A percentile compares a stretch with the other conserved stretches of the same genome.
Evolutionary conservation across 2,113 vertebrate genomes (phyloP).

Genomic region (Notarius quadriscutis): DNA sequence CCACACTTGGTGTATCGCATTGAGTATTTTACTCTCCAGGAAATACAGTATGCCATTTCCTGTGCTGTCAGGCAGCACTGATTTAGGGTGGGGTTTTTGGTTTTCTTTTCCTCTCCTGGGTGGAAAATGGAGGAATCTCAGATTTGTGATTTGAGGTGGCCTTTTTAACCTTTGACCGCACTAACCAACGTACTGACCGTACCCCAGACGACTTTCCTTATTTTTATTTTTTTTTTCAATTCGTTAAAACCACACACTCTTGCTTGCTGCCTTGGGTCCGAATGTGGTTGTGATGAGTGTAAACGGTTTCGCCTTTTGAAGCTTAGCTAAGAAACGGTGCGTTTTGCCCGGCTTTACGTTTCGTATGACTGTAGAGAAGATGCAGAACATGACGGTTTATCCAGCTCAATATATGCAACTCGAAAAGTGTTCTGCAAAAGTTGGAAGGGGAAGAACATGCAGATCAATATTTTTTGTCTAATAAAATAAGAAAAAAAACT

Average conservation of each 20-base stretch:
- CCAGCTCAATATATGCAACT: not conserved
- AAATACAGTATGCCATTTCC: conserved; percentile 16
- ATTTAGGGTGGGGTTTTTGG: not conserved
- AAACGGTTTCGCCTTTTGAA: too few species aligned
- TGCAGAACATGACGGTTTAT: not conserved
- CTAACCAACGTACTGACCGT: too few species aligned
- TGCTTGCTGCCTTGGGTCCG: not conserved
- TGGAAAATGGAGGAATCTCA: not conserved
- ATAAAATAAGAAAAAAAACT: not conserved
- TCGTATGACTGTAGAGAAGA: not conserved
- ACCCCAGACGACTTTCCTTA: too few species aligned
- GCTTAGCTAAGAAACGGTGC: not conserved
- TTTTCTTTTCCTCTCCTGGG: conserved; percentile 32
- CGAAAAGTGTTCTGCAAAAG: not conserved
- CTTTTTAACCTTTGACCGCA: conserved; percentile 23
- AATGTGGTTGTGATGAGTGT: not conserved
- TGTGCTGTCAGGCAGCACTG: not conserved
- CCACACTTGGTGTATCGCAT: not conserved
- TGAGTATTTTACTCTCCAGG: not conserved
- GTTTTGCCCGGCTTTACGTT: not conserved
- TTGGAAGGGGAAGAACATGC: not conserved
- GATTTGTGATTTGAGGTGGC: conserved; percentile 35
- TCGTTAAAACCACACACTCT: too few species aligned
- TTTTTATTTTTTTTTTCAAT: too few species aligned
- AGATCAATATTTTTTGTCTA: not conserved